phyloP scores from a whole-genome alignment of 2,113 vertebrate species.

The Taurulus bubalis region DNA sequence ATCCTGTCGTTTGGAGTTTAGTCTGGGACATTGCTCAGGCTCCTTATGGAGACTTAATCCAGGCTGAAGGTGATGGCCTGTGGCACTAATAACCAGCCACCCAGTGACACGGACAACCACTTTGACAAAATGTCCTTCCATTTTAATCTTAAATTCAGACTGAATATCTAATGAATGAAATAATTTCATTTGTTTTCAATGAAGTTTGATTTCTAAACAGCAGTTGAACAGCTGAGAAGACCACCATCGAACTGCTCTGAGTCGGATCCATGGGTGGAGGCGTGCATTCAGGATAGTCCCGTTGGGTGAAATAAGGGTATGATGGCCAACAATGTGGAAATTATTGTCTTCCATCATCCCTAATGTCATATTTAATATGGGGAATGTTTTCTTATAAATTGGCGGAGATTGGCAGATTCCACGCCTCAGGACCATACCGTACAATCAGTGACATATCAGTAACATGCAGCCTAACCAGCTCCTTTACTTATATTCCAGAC shows the following conservation, averaged over 20 bases:
- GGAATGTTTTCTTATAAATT: slow-evolving; percentile 24
- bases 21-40: slow-evolving; percentile 62
- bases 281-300: slow-evolving; percentile 35
- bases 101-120: slow-evolving; percentile 63
- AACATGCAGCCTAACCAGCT: slow-evolving; percentile 31
- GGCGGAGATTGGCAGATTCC: slow-evolving; percentile 13
- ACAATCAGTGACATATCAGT: slow-evolving; percentile 50
- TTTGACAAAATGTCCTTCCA: slow-evolving; percentile 4
- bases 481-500: slow-evolving; percentile 15
- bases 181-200: slow-evolving; percentile 39
- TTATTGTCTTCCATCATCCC: slow-evolving; percentile 35
- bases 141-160: slow-evolving; percentile 19
- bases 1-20: slow-evolving; percentile 62
- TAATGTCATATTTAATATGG: slow-evolving; percentile 16
- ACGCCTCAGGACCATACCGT: slow-evolving; percentile 29
- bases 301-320: slow-evolving; percentile 24
- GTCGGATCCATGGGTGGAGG: slow-evolving; percentile 29
- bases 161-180: slow-evolving; percentile 30
- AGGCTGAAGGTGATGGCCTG: slow-evolving; percentile 73
- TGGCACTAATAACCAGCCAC: slow-evolving; percentile 77
- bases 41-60: slow-evolving; percentile 72
- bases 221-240: slow-evolving; percentile 8
- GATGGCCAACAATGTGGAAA: slow-evolving; percentile 38
- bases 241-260: slow-evolving; percentile 12
- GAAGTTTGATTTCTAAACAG: slow-evolving; percentile 30